Percentiles rank a stretch among this genome's conserved stretches.
phyloP scores from a whole-genome alignment of 1,140 invertebrate genomes.

The Drosophila trapezifrons region DNA sequence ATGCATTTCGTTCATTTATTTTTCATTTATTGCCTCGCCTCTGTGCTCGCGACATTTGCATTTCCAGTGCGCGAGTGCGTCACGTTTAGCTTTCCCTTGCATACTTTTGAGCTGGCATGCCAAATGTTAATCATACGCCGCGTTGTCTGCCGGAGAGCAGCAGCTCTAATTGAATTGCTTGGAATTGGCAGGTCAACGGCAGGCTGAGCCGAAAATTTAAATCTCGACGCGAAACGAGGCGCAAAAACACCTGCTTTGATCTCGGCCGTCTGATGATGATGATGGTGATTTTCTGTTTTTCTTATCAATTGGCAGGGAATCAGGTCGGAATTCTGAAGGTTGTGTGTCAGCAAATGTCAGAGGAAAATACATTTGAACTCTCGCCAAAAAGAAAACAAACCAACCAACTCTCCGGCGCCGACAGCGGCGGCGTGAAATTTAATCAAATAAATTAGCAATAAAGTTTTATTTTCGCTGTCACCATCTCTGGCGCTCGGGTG shows the following conservation, averaged over 20 bases:
- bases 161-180: conserved; percentile 72
- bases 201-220: conserved; percentile 34
- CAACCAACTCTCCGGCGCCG: conserved; percentile 2
- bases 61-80: conserved; percentile 48
- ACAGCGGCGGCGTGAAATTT: conserved; percentile 65
- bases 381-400: conserved; percentile 3
- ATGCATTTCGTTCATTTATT: conserved; percentile 73
- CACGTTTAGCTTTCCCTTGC: conserved; percentile 61
- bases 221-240: conserved; percentile 37
- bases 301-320: conserved; percentile 71
- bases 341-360: conserved; percentile 68
- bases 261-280: conserved; percentile 43
- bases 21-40: conserved; percentile 61
- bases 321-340: conserved; percentile 40
- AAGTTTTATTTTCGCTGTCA: conserved; percentile 75
- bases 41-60: conserved; percentile 65
- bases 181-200: conserved; percentile 41
- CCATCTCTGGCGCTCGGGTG: conserved; percentile 25
- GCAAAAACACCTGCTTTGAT: conserved; percentile 60
- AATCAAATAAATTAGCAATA: conserved; percentile 83
- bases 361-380: conserved; percentile 61
- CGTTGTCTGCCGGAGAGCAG: conserved; percentile 18
- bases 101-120: conserved; percentile 60
- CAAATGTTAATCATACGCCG: conserved; percentile 55
- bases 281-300: conserved; percentile 36